Evolutionary conservation across 2,113 vertebrate genomes (phyloP).

Genomic region (Xyliphius kryptos): DNA sequence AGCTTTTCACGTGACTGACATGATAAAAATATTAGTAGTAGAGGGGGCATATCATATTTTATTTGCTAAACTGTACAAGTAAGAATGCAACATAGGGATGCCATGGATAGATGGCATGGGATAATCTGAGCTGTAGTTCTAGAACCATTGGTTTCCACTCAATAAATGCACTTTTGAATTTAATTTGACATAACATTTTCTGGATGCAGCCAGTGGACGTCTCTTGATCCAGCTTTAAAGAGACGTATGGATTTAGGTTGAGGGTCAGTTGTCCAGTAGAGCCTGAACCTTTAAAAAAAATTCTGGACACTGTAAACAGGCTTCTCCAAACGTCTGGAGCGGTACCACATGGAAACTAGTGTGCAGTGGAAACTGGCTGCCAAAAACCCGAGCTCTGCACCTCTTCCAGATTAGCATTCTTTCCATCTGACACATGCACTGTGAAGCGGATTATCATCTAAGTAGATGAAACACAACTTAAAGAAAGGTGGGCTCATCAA

Average conservation of each 20-base stretch:
- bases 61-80: no score
- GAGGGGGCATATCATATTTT: no score
- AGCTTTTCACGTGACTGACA: no score
- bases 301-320: conserved; percentile 82
- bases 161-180: no score
- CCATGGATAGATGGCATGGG: no score
- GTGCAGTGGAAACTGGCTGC: conserved; percentile 90
- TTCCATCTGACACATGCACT: conserved; percentile 88
- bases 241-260: conserved; percentile 12
- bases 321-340: conserved; percentile 80
- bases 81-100: no score
- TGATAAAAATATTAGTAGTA: no score
- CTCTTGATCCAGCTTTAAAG: conserved; percentile 1
- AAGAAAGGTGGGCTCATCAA: conserved; percentile 33
- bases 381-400: conserved; percentile 74
- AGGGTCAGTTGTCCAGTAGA: conserved; percentile 35
- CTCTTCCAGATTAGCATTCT: conserved; percentile 92
- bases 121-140: no score
- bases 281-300: no score
- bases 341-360: conserved; percentile 88
- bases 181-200: conserved; percentile 18
- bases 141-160: no score
- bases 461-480: conserved; percentile 61
- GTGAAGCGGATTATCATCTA: conserved; percentile 80
- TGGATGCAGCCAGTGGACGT: conserved; percentile 8